Evolutionary conservation across 1,140 invertebrate genomes (phyloP), one percentile per base, ranked within the genome.

Genomic region (Hypothenemus hampei): DNA sequence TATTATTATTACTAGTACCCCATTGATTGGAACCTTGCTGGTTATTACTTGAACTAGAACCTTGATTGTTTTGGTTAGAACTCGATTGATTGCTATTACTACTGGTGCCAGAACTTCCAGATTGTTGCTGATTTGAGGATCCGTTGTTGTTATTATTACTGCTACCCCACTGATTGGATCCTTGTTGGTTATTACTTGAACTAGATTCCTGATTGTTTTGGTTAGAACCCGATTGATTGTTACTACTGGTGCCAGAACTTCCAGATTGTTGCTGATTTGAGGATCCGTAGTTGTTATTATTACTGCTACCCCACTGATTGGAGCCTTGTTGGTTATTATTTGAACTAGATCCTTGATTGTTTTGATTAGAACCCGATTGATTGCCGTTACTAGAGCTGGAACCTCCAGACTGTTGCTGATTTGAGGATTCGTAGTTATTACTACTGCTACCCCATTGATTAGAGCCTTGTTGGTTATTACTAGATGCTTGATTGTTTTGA

Each of bases 181-280:
- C 40, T 43, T 20, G 21, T 46, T 46, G 44, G n/a, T 29, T 29
- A 13, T 21, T 13, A 6, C 22, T 33, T 20, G 46, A 48, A 22
- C 37, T 46, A 31, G 23, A 39, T 44, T 33, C 13, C 23, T 54
- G 39, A 35, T 50, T 52, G 40, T 49, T 40, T 47, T 51, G 45
- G 11, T 44, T 52, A 35, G 54, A 57, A 22, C 41, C 43, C 44
- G 52, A 46, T 22, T 50, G 35, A 22, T 43, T 43, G 20, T 23
- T 20, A 18, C 6, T 23, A 20, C n/a, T 8, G 11, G 10, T 8
- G 36, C 13, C 8, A 3, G n/a, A 16, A 3, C 1, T 37, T 37
- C 35, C 35, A 37, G 35, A 15, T n/a, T n/a, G n/a, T n/a, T n/a
- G n/a, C n/a, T n/a, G n/a, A n/a, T n/a, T n/a, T n/a, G n/a, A n/a